These are phyloP conservation scores for Alauda arvensis DNA, from an alignment of 2,797 vertebrate species.

Conservation along the genomic window DNA sequence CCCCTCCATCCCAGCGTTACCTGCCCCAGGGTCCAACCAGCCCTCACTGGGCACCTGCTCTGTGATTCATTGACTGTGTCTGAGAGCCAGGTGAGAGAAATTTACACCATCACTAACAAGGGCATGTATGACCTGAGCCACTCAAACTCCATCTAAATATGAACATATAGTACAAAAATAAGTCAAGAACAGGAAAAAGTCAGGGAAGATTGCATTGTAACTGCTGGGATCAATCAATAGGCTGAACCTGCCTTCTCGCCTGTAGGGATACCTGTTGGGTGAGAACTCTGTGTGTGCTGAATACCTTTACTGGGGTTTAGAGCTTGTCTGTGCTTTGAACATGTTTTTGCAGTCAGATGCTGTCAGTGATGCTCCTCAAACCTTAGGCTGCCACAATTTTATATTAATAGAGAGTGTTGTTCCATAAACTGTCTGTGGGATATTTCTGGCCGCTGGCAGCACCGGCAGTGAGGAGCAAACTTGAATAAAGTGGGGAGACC, in stretches of 20 bases:
- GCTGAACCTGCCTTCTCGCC: too few relatives aligned
- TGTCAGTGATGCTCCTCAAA: not conserved
- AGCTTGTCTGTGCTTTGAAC: not conserved
- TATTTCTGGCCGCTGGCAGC: not conserved
- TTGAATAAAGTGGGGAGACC: not conserved
- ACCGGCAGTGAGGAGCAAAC: fast-evolving
- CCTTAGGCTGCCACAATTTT: not conserved
- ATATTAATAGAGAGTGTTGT: not conserved
- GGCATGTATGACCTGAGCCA: not conserved
- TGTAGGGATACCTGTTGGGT: not conserved
- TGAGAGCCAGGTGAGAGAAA: not conserved
- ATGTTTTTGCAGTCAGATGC: not conserved
- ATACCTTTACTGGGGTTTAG: not conserved
- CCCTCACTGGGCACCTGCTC: not conserved
- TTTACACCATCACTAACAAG: not conserved
- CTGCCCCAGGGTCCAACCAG: not conserved
- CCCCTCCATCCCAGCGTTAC: not conserved
- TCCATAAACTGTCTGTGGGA: not conserved
- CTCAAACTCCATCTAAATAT: too few relatives aligned
- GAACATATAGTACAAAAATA: not conserved
- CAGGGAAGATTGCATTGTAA: not conserved
- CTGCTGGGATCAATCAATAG: not conserved
- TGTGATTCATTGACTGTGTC: not conserved
- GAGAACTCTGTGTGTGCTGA: not conserved
- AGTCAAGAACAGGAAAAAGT: not conserved